Evolutionary conservation across 2,888 invertebrate genomes (phyloP).

Genomic region (Chrysina gloriosa): DNA sequence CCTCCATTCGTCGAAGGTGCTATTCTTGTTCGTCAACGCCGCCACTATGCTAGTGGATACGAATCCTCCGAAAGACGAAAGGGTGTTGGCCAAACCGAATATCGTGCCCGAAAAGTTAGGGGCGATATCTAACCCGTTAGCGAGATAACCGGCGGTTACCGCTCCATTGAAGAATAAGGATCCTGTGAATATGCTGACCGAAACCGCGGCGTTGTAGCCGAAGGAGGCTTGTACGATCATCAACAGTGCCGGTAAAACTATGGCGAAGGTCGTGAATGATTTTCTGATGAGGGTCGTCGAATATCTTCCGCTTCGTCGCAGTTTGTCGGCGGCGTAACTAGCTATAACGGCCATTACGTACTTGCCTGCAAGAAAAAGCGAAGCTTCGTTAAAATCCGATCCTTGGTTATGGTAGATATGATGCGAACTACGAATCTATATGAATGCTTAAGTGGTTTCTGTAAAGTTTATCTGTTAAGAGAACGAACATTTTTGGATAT

Average conservation of each 20-base stretch:
- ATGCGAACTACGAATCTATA: conserved; percentile 30
- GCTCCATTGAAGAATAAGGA: conserved; percentile 87
- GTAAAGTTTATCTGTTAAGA: not conserved
- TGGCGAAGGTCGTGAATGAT: conserved; percentile 74
- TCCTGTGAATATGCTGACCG: conserved; percentile 81
- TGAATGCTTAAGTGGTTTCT: conserved; percentile 12
- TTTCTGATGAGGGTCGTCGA: conserved; percentile 81
- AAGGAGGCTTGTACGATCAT: conserved; percentile 81
- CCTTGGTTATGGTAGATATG: not conserved
- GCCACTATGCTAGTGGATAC: conserved; percentile 86
- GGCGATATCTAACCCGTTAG: conserved; percentile 88
- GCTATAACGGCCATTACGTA: conserved; percentile 82
- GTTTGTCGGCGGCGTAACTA: conserved; percentile 79
- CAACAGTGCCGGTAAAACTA: conserved; percentile 74
- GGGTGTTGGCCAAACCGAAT: conserved; percentile 88
- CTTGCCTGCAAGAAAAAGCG: conserved; percentile 66
- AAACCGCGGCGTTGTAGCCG: conserved; percentile 77
- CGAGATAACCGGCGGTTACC: conserved; percentile 86
- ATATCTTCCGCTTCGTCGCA: conserved; percentile 74
- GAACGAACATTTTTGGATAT: too few species aligned
- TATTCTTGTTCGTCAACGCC: conserved; percentile 77
- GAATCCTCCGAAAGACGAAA: conserved; percentile 86
- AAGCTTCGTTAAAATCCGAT: conserved; percentile 29
- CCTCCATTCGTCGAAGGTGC: conserved; percentile 82
- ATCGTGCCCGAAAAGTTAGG: conserved; percentile 91